A percentile compares a stretch with the other conserved stretches of the same genome.
These are phyloP conservation scores for Oxytorus armatus DNA, from an alignment of 2,888 invertebrate genomes.

Conservation along the genomic window DNA sequence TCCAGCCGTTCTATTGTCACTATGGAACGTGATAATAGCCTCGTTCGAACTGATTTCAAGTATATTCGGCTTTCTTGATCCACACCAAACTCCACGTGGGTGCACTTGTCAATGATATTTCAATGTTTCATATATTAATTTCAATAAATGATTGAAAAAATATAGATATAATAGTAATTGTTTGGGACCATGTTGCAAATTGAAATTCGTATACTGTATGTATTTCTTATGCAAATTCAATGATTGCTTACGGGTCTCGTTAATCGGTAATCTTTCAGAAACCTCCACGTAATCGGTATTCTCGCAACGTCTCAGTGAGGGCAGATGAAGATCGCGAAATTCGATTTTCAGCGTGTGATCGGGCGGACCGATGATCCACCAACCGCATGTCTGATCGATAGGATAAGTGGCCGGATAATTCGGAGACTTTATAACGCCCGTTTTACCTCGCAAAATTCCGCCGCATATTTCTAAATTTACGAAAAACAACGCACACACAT, in stretches of 20 bases:
- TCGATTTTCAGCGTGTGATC: constrained; percentile 84
- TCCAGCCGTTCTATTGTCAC: constrained; percentile 82
- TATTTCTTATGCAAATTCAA: background rate
- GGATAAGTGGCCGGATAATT: constrained; percentile 88
- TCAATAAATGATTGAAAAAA: too few species aligned
- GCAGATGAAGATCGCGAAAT: constrained; percentile 83
- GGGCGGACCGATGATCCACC: constrained; percentile 88
- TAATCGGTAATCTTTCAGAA: constrained; percentile 72
- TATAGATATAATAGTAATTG: too few species aligned
- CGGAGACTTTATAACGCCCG: constrained; percentile 89
- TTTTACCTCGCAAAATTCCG: constrained; percentile 88
- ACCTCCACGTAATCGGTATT: constrained; percentile 82
- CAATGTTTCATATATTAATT: background rate
- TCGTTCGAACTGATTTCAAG: constrained; percentile 86
- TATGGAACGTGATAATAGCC: constrained; percentile 86
- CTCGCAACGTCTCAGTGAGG: constrained; percentile 79
- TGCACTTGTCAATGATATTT: constrained; percentile 47
- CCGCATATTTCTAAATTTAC: constrained; percentile 87
- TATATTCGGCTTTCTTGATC: constrained; percentile 80
- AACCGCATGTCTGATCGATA: constrained; percentile 88
- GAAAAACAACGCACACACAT: too few species aligned
- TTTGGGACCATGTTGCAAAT: background rate
- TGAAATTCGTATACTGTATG: too few species aligned
- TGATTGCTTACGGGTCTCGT: constrained; percentile 67
- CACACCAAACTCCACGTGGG: constrained; percentile 83